These are phyloP conservation scores for Penaeus chinensis DNA, from an alignment of 1,140 invertebrate species.

Conservation along the genomic window DNA sequence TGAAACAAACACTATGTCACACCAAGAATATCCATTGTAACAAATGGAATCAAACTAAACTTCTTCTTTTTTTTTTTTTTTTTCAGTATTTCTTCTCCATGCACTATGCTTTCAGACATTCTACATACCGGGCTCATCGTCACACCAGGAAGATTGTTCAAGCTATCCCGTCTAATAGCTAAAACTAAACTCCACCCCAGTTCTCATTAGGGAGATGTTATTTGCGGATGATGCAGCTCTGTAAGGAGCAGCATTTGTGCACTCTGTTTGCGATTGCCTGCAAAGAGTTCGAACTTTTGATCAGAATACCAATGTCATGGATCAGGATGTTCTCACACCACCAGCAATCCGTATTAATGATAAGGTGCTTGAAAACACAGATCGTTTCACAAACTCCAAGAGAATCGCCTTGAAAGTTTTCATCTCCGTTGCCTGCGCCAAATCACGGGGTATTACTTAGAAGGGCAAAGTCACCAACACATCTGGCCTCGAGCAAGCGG, in stretches of 20 bases:
- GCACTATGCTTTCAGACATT: too few relatives aligned
- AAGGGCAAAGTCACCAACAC: constrained; percentile 22
- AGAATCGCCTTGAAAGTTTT: not conserved
- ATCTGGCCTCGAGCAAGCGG: not conserved
- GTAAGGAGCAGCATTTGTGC: not conserved
- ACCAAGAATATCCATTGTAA: too few relatives aligned
- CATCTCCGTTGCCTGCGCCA: not conserved
- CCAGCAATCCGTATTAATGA: not conserved
- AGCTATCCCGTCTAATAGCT: too few relatives aligned
- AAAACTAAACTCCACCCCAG: too few relatives aligned
- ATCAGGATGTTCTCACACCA: not conserved
- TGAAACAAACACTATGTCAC: too few relatives aligned
- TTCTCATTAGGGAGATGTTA: too few relatives aligned
- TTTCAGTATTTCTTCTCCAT: too few relatives aligned
- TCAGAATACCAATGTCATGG: constrained; percentile 8
- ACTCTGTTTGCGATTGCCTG: not conserved
- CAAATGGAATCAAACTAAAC: too few relatives aligned
- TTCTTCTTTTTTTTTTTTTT: too few relatives aligned
- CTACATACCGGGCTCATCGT: too few relatives aligned
- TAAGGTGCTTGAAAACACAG: not conserved
- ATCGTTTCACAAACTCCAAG: not conserved
- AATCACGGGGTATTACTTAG: not conserved
- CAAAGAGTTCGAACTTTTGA: not conserved
- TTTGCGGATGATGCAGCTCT: too few relatives aligned
- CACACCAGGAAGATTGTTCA: too few relatives aligned